Evolutionary conservation across 2,797 vertebrate genomes (phyloP).

Genomic region (Moxostoma hubbsi): DNA sequence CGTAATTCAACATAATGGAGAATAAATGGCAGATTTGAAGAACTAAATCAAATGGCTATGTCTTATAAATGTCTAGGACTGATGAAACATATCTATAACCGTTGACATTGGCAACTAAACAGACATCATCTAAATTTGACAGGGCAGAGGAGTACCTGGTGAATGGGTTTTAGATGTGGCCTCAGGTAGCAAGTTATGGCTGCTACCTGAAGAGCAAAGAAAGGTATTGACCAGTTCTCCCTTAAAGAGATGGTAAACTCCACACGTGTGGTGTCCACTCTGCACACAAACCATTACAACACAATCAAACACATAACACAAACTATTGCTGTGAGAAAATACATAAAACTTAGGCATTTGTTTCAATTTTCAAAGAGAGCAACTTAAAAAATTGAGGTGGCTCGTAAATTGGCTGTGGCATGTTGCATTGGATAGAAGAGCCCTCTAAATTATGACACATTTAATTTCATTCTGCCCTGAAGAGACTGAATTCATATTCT

Average conservation of each 20-base stretch:
- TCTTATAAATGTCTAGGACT: too few species aligned
- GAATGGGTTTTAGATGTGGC: slow-evolving; percentile 79
- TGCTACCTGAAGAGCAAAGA: slow-evolving; percentile 91
- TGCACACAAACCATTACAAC: slow-evolving; percentile 61
- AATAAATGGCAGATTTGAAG: too few species aligned
- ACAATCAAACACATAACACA: slow-evolving; percentile 27
- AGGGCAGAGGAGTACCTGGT: slow-evolving; percentile 76
- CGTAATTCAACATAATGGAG: too few species aligned
- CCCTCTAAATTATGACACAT: not conserved
- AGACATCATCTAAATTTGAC: not conserved
- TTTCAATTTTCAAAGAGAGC: not conserved
- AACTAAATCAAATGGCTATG: too few species aligned
- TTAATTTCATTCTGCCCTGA: not conserved
- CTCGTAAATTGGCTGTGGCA: slow-evolving; percentile 1
- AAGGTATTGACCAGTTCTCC: slow-evolving; percentile 97
- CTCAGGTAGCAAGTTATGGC: slow-evolving; percentile 89
- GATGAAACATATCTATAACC: not conserved
- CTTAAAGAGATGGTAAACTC: slow-evolving; percentile 97
- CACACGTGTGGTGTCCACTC: slow-evolving; percentile 93
- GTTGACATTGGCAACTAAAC: not conserved
- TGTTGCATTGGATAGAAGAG: not conserved
- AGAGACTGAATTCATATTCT: slow-evolving; percentile 13
- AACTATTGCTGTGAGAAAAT: not conserved
- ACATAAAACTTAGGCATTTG: not conserved
- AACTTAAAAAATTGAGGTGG: not conserved